Base-by-base conservation (phyloP, 2,113 vertebrate species). In the Muscicapa adusta region DNA sequence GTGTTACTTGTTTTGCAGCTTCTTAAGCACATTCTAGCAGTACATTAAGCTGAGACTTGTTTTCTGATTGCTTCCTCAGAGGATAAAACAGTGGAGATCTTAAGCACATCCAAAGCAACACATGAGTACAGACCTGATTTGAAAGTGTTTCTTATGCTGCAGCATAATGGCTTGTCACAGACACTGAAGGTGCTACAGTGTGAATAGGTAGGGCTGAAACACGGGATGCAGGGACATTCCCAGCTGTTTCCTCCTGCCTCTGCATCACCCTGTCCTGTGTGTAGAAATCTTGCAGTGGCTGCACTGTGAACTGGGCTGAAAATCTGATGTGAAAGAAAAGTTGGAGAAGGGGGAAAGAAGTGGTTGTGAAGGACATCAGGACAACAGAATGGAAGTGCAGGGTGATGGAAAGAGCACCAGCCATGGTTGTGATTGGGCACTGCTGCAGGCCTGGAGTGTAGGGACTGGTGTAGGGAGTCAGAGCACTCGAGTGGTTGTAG, bases 101-200 rank as follows among this genome's bases (percentile, higher is more conserved):
- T 82, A n/a, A 73, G 33, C 26, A 20, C 8, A 51, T 51, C 48
- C 43, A 43, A 29, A 83, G 82, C 18, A 56, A 26, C 11, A 54
- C 0, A 0, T 29, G 8, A 81, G 24, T 22, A 19, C 60, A 70
- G 19, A n/a, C 47, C 4, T 14, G 36, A 19, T 79, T 40, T 85
- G 65, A 54, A 76, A 85, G 73, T 40, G 11, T 71, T 77, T 68
- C 31, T 51, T 53, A 19, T 28, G 47, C 58, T 88, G 74, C 47
- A 71, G 54, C 38, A 18, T 18, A 65, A 31, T 24, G 75, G 18
- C 36, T 89, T 31, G 18, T 72, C 58, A 16, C 22, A 38, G 60
- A 25, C 28, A 26, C 31, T 58, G 34, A 48, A 62, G 43, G 47
- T 88, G 84, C 29, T 67, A 14, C 9, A 5, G 23, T 10, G 5